Evolutionary conservation across 1,140 invertebrate genomes (phyloP), one percentile per base, ranked within the genome.

Genomic region (Campoletis sonorensis): DNA sequence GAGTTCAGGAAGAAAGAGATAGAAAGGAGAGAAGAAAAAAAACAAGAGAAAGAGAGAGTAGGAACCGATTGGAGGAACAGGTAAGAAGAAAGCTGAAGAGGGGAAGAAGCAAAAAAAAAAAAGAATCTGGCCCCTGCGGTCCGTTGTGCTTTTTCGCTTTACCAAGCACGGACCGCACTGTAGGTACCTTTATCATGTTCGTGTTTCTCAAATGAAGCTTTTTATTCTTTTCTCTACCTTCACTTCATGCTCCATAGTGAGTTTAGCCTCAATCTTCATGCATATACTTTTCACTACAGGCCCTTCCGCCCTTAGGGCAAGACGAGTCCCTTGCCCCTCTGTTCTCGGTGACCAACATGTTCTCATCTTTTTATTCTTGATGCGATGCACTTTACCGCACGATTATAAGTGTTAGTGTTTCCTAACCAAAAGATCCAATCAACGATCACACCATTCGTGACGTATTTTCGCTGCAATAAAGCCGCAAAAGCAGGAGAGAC

Each of bases 181-280:
- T 30, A 51, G 37, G 61, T 81, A 75, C 73, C 80, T 81, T 76
- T 77, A 76, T 67, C 73, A 49, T 77, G 75, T 68, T 68, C 73
- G 67, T 76, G 73, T 77, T 77, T 54, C 71, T 77, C 40, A 33
- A n/a, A n/a, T 18, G 45, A 21, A 79, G 64, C 58, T 30, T 21
- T 70, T 77, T 18, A n/a, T 67, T 77, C 30, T 27, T 18, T 51
- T 71, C 51, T 51, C 33, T 71, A n/a, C 45, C 27, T 81, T 76
- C 58, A 68, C 45, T 68, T n/a, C 21, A 26, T 68, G 49, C 64
- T 70, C 2, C 27, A 33, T 45, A 23, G 33, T 61, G 37, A 16
- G 5, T 64, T 68, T 51, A 15, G 21, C 45, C 54, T 73, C 49
- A 30, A 37, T 70, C 73, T 27, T 49, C 30, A 18, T 81, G 72